A percentile compares a stretch with the other conserved stretches of the same genome.
Conservation (phyloP, 2,113 vertebrate species). For the Neodon shergylaensis region DNA sequence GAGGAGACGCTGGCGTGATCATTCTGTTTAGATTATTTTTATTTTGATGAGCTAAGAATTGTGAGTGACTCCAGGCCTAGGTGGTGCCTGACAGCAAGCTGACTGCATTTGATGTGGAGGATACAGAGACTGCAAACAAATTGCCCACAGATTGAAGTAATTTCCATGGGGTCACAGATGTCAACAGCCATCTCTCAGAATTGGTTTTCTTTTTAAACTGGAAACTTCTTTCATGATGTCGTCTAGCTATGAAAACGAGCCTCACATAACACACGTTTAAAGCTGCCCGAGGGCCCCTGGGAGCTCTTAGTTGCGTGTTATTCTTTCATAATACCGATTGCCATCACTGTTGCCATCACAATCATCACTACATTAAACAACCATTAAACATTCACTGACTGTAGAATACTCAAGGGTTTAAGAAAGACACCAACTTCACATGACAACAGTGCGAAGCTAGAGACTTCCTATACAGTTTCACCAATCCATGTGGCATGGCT, state of each 20-base stretch:
- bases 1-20: conserved; percentile 69
- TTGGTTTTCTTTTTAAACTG: conserved; percentile 75
- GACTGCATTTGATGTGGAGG: conserved; percentile 67
- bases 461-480: conserved; percentile 1
- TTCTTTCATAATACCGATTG: conserved; percentile 24
- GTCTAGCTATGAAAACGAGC: conserved; percentile 71
- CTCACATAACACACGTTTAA: conserved; percentile 35
- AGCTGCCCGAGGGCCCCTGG: conserved; percentile 1
- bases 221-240: conserved; percentile 67
- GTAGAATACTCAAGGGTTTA: background rate
- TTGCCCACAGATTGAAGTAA: conserved; percentile 82
- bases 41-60: conserved; percentile 68
- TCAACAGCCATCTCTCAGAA: conserved; percentile 69
- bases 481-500: background rate
- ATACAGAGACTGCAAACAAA: conserved; percentile 76
- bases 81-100: conserved; percentile 41
- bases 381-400: conserved; percentile 33
- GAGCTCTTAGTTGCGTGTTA: background rate
- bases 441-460: conserved; percentile 38
- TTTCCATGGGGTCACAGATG: conserved; percentile 76
- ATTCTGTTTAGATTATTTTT: conserved; percentile 78
- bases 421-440: background rate
- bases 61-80: conserved; percentile 50
- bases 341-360: background rate
- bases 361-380: background rate